Evolutionary conservation across 1,140 invertebrate genomes (phyloP).

Genomic region (Dendrolimus kikuchii): DNA sequence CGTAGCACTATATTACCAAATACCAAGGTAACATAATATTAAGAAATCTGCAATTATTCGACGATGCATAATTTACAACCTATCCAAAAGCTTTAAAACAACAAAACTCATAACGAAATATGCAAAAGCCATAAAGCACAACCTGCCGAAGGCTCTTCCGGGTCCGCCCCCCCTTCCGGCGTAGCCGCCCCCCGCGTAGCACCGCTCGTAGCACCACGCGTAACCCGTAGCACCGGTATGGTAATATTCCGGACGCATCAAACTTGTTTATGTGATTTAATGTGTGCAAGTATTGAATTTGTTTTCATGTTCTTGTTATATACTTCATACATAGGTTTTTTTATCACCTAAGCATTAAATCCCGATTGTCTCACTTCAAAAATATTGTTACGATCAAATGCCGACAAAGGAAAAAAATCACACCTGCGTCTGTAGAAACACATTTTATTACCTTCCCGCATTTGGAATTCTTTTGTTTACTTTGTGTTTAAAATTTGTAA

Average conservation of each 20-base stretch:
- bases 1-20: too few relatives aligned
- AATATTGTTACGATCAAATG: too few relatives aligned
- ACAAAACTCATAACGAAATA: background rate
- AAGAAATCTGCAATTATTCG: too few relatives aligned
- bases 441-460: background rate
- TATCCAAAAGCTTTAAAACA: background rate
- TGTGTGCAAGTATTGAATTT: background rate
- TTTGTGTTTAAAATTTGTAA: too few relatives aligned
- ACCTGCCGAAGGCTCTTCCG: conserved; percentile 4
- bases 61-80: background rate
- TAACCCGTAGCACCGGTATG: background rate
- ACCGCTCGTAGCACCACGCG: too few relatives aligned
- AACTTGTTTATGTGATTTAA: conserved; percentile 6
- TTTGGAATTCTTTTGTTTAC: too few relatives aligned
- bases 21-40: too few relatives aligned
- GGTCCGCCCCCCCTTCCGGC: conserved; percentile 6
- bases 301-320: background rate
- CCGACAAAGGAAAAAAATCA: too few relatives aligned
- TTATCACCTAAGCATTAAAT: background rate
- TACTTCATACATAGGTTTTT: background rate
- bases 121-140: conserved; percentile 1
- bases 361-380: background rate
- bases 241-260: conserved; percentile 1
- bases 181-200: conserved; percentile 1
- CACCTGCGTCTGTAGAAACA: background rate